Percentiles rank a stretch among this genome's conserved stretches.
phyloP scores from a whole-genome alignment of 2,888 invertebrate genomes.

The Hirtodrosophila trivittata region DNA sequence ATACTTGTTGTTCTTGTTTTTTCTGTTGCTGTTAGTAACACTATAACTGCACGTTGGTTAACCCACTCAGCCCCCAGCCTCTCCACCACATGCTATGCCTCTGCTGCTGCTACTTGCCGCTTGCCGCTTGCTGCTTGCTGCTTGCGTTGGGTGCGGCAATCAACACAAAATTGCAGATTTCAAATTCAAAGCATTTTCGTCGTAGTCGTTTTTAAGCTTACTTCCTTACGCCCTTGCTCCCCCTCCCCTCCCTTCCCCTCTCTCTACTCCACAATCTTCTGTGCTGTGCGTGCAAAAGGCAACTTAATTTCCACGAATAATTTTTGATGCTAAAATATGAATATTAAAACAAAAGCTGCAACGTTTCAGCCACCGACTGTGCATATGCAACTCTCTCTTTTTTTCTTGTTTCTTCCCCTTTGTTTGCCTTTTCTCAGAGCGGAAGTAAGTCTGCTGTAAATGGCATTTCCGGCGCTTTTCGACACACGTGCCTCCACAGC shows the following conservation, averaged over 20 bases:
- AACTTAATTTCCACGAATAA: conserved; percentile 75
- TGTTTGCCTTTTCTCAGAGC: conserved; percentile 10
- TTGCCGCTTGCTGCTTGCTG: conserved; percentile 29
- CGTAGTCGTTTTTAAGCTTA: conserved; percentile 64
- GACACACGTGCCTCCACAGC: conserved; percentile 50
- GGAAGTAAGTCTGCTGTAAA: conserved; percentile 63
- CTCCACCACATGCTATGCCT: conserved; percentile 4
- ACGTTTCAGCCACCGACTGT: conserved; percentile 34
- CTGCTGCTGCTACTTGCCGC: conserved; percentile 16
- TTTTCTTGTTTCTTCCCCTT: background rate
- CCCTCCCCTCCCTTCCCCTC: background rate
- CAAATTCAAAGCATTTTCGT: conserved; percentile 79
- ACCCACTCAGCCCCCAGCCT: background rate
- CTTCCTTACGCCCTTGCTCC: conserved; percentile 26
- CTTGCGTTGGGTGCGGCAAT: conserved; percentile 65
- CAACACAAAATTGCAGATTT: conserved; percentile 80
- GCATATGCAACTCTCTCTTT: conserved; percentile 53
- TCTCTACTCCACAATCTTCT: background rate
- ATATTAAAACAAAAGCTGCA: conserved; percentile 73
- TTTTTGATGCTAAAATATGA: conserved; percentile 78
- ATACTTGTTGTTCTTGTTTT: conserved; percentile 27
- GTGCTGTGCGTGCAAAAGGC: conserved; percentile 62
- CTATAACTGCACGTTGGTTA: conserved; percentile 63
- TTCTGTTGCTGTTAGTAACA: conserved; percentile 60
- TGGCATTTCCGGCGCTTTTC: conserved; percentile 57